Conservation (phyloP, 2,888 invertebrate genomes). For the Helleia helle region DNA sequence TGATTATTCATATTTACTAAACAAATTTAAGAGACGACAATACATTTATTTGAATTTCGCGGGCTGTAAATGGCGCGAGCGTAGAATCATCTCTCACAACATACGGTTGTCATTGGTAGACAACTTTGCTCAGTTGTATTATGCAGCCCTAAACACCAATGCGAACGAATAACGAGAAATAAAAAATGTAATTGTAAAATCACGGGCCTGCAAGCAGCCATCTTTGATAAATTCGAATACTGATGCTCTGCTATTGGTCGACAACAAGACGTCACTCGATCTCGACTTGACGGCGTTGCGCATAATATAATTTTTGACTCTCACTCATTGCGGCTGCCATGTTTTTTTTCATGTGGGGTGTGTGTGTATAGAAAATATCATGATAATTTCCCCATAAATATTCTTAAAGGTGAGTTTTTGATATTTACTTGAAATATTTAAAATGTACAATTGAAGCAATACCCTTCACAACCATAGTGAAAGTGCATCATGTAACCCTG, state of each 20-base stretch:
- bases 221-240: slow-evolving; percentile 49
- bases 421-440: slow-evolving; percentile 30
- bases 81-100: slow-evolving; percentile 28
- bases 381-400: slow-evolving; percentile 63
- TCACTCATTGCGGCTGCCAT: slow-evolving; percentile 77
- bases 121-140: slow-evolving; percentile 26
- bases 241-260: slow-evolving; percentile 47
- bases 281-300: slow-evolving; percentile 62
- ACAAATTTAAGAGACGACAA: too few relatives aligned
- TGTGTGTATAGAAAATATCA: slow-evolving; percentile 60
- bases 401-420: slow-evolving; percentile 56
- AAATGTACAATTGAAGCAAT: slow-evolving; percentile 45
- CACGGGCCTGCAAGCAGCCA: slow-evolving; percentile 42
- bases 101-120: slow-evolving; percentile 33
- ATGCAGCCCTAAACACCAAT: slow-evolving; percentile 25
- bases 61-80: slow-evolving; percentile 36
- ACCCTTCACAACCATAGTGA: slow-evolving; percentile 54
- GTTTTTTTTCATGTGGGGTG: slow-evolving; percentile 85
- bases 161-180: slow-evolving; percentile 44
- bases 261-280: slow-evolving; percentile 52
- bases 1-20: too few relatives aligned
- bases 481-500: slow-evolving; percentile 73
- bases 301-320: slow-evolving; percentile 57
- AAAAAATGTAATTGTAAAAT: slow-evolving; percentile 33
- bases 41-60: slow-evolving; percentile 31